These are phyloP conservation scores for Sinocyclocheilus maitianheensis DNA, from an alignment of 2,113 vertebrate genomes.

Conservation along the genomic window DNA sequence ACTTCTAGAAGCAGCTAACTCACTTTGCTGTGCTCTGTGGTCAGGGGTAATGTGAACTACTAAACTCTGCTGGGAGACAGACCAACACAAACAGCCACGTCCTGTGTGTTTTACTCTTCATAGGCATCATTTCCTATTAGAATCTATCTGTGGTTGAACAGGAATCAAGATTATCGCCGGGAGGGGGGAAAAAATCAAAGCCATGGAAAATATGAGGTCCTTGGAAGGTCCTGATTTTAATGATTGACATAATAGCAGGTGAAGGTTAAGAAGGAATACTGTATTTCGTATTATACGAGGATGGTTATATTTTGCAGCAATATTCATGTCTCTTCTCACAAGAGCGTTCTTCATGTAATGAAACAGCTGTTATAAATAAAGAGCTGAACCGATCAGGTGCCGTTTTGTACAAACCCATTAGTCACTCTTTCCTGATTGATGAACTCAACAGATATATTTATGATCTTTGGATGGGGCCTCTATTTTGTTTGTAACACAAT, in stretches of 20 bases:
- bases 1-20: constrained; percentile 49
- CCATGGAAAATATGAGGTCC: constrained; percentile 44
- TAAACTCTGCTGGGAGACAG: constrained; percentile 53
- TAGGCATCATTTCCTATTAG: constrained; percentile 57
- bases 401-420: constrained; percentile 40
- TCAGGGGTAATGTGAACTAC: constrained; percentile 53
- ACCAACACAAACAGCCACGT: constrained; percentile 58
- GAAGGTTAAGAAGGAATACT: constrained; percentile 31
- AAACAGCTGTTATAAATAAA: constrained; percentile 55
- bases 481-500: constrained; percentile 27
- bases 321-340: constrained; percentile 38
- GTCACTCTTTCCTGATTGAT: constrained; percentile 53
- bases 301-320: constrained; percentile 6
- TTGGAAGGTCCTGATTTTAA: constrained; percentile 47
- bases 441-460: constrained; percentile 31
- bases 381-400: constrained; percentile 43
- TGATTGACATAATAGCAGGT: constrained; percentile 38
- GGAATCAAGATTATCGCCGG: constrained; percentile 44
- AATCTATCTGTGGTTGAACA: constrained; percentile 56
- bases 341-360: constrained; percentile 41
- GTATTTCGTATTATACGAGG: constrained; percentile 28
- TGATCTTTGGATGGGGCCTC: not conserved
- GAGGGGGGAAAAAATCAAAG: constrained; percentile 36
- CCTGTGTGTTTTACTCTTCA: constrained; percentile 56
- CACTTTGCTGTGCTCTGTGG: constrained; percentile 44